These are phyloP conservation scores for Pollimyrus isidori DNA, from an alignment of 2,113 vertebrate species.

Conservation along the genomic window DNA sequence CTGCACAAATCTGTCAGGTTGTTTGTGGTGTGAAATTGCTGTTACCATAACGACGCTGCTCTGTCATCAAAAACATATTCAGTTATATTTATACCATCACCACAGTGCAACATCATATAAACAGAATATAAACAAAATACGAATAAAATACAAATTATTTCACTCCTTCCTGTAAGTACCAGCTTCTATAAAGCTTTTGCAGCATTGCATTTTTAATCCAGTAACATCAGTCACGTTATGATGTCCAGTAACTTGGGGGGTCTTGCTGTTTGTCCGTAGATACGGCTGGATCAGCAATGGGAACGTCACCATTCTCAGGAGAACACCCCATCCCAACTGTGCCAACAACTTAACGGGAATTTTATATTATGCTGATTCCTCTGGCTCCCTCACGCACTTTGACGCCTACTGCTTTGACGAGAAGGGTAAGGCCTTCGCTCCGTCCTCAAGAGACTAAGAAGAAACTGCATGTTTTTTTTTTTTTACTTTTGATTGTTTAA, in stretches of 20 bases:
- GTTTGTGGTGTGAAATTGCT: neutral
- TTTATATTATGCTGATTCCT: slow-evolving; percentile 35
- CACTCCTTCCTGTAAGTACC: neutral
- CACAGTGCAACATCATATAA: neutral
- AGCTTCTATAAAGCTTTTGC: neutral
- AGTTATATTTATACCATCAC: neutral
- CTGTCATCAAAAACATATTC: neutral
- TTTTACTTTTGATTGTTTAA: neutral
- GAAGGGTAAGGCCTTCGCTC: slow-evolving; percentile 54
- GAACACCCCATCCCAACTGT: slow-evolving; percentile 58
- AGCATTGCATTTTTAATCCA: neutral
- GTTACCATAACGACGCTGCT: neutral
- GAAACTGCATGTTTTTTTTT: neutral
- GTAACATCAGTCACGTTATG: neutral
- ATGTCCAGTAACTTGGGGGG: neutral
- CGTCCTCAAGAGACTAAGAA: neutral
- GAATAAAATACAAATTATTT: neutral
- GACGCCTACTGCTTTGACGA: slow-evolving; percentile 78
- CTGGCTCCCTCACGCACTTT: slow-evolving; percentile 17
- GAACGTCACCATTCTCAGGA: slow-evolving; percentile 66
- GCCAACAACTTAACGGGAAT: slow-evolving; percentile 66
- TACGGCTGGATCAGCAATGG: slow-evolving; percentile 65
- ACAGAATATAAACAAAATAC: neutral
- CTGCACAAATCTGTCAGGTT: neutral
- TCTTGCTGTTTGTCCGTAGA: slow-evolving; percentile 48